A percentile compares a stretch with the other conserved stretches of the same genome.
Conservation (phyloP, 2,797 vertebrate species). For the Decapterus maruadsi region DNA sequence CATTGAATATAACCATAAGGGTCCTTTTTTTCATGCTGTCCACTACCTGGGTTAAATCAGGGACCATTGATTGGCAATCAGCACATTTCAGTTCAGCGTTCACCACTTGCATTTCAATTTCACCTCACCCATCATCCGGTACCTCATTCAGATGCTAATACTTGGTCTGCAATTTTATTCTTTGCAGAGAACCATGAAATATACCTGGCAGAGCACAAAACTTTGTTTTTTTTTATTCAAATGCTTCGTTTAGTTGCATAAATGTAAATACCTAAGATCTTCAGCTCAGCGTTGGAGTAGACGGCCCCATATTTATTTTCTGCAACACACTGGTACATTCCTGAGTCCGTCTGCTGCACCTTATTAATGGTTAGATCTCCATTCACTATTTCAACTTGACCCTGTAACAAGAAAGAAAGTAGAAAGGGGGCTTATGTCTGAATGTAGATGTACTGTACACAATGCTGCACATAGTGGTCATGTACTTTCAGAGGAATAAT, state of each 20-base stretch:
- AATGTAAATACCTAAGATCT: slow-evolving; percentile 87
- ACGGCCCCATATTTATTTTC: slow-evolving; percentile 94
- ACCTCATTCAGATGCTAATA: slow-evolving; percentile 60
- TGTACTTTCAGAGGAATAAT: slow-evolving; percentile 35
- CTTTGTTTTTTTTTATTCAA: slow-evolving; percentile 5
- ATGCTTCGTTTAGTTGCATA: background rate
- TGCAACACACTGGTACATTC: slow-evolving; percentile 97
- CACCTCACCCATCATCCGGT: slow-evolving; percentile 50
- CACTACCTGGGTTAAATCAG: slow-evolving; percentile 74
- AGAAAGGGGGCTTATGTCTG: background rate
- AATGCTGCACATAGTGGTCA: background rate
- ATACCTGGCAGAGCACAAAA: slow-evolving; percentile 19
- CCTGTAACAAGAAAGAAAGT: slow-evolving; percentile 81
- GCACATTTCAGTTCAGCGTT: slow-evolving; percentile 68
- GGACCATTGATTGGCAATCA: slow-evolving; percentile 83
- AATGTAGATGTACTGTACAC: slow-evolving; percentile 4
- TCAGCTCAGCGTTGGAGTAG: slow-evolving; percentile 92
- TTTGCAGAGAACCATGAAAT: slow-evolving; percentile 31
- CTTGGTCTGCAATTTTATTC: slow-evolving; percentile 31
- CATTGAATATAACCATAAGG: slow-evolving; percentile 62
- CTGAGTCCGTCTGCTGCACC: slow-evolving; percentile 92
- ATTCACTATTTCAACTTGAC: slow-evolving; percentile 90
- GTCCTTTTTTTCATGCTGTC: slow-evolving; percentile 76
- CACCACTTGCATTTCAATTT: slow-evolving; percentile 70
- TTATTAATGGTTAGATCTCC: slow-evolving; percentile 90